phyloP scores from a whole-genome alignment of 2,113 vertebrate genomes.

The Tinamus guttatus region DNA sequence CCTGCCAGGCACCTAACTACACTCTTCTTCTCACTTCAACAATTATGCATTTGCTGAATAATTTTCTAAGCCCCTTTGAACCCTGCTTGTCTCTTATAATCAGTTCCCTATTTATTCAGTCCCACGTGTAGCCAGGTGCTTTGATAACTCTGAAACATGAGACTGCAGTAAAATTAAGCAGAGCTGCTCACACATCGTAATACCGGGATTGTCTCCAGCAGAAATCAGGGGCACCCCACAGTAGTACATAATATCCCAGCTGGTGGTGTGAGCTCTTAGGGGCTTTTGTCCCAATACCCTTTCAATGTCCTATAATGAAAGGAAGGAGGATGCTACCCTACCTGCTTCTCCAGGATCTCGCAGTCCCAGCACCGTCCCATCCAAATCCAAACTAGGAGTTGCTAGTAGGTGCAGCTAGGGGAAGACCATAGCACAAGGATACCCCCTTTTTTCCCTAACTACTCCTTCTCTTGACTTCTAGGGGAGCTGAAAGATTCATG shows the following conservation, averaged over 20 bases:
- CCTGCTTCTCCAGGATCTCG: background rate
- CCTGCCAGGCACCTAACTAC: background rate
- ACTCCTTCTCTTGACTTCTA: background rate
- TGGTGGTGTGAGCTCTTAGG: background rate
- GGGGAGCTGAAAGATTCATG: background rate
- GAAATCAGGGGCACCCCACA: background rate
- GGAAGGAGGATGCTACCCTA: background rate
- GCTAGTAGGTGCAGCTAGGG: background rate
- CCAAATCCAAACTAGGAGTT: background rate
- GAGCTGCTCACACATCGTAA: fast-evolving
- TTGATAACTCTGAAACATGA: background rate
- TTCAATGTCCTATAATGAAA: background rate
- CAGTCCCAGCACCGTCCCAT: background rate
- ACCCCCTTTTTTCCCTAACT: background rate
- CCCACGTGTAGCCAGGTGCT: background rate
- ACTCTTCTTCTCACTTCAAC: background rate
- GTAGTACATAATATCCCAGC: background rate
- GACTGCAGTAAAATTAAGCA: background rate
- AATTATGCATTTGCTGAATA: background rate
- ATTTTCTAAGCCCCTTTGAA: background rate
- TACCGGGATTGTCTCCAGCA: background rate
- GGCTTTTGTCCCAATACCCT: background rate
- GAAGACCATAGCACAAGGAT: too few relatives aligned
- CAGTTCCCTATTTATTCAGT: background rate
- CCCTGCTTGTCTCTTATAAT: background rate